phyloP scores from a whole-genome alignment of 2,113 vertebrate species.

The Tragelaphus scriptus region DNA sequence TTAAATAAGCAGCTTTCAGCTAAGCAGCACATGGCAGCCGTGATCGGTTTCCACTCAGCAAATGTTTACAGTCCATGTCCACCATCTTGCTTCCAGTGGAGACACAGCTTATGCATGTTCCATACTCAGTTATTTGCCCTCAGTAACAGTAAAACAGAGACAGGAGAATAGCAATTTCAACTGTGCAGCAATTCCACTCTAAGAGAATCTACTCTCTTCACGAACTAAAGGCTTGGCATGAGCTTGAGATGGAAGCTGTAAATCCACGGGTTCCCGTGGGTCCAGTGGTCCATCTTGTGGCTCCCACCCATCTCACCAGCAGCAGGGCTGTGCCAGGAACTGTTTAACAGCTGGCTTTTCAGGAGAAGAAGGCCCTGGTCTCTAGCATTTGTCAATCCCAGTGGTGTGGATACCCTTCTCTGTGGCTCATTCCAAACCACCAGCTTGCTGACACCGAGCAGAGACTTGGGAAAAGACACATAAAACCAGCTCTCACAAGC shows the following conservation, averaged over 20 bases:
- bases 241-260: not conserved
- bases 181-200: not conserved
- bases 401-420: rapidly evolving
- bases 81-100: not conserved
- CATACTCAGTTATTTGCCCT: not conserved
- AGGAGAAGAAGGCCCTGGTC: not conserved
- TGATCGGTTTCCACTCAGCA: not conserved
- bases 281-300: not conserved
- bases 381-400: no score
- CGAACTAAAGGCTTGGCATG: not conserved
- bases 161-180: not conserved
- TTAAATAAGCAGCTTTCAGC: not conserved
- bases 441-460: not conserved
- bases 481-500: not conserved
- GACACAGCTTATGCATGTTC: no score
- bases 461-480: not conserved
- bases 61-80: not conserved
- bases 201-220: not conserved
- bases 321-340: not conserved
- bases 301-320: not conserved
- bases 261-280: rapidly evolving
- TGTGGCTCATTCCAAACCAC: not conserved
- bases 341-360: not conserved
- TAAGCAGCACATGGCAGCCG: not conserved
- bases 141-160: not conserved